phyloP scores from a whole-genome alignment of 2,888 invertebrate genomes.

The Rhingia rostrata region DNA sequence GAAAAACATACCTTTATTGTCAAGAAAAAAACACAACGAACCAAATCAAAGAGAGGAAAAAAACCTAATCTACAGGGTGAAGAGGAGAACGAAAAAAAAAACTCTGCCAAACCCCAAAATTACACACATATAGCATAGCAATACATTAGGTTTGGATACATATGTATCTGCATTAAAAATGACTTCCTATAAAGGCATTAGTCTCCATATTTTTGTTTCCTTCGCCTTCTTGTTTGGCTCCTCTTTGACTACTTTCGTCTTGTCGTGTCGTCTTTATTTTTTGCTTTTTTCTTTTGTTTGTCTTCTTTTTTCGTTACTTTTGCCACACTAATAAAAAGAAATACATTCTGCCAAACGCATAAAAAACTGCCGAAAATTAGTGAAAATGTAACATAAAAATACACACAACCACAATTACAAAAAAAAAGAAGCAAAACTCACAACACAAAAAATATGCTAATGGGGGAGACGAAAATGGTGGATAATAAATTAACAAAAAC shows the following conservation, averaged over 20 bases:
- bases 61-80: slow-evolving; percentile 30
- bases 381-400: slow-evolving; percentile 32
- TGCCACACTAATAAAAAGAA: slow-evolving; percentile 48
- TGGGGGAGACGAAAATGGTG: slow-evolving; percentile 57
- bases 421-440: background rate
- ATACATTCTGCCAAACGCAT: slow-evolving; percentile 33
- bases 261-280: slow-evolving; percentile 13
- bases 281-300: slow-evolving; percentile 19
- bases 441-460: slow-evolving; percentile 54
- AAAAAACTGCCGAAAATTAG: slow-evolving; percentile 50
- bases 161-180: slow-evolving; percentile 65
- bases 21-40: slow-evolving; percentile 18
- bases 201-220: slow-evolving; percentile 32
- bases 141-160: slow-evolving; percentile 57
- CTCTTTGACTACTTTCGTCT: slow-evolving; percentile 42
- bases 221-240: slow-evolving; percentile 5
- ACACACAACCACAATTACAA: background rate
- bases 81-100: slow-evolving; percentile 22
- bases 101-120: slow-evolving; percentile 54
- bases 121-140: slow-evolving; percentile 17
- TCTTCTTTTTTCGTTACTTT: background rate
- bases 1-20: slow-evolving; percentile 36
- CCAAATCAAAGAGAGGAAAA: slow-evolving; percentile 28
- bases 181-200: slow-evolving; percentile 72
- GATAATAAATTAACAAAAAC: slow-evolving; percentile 59